Conservation (phyloP, 2,888 invertebrate species). For the Eudasyphora cyanicolor region DNA sequence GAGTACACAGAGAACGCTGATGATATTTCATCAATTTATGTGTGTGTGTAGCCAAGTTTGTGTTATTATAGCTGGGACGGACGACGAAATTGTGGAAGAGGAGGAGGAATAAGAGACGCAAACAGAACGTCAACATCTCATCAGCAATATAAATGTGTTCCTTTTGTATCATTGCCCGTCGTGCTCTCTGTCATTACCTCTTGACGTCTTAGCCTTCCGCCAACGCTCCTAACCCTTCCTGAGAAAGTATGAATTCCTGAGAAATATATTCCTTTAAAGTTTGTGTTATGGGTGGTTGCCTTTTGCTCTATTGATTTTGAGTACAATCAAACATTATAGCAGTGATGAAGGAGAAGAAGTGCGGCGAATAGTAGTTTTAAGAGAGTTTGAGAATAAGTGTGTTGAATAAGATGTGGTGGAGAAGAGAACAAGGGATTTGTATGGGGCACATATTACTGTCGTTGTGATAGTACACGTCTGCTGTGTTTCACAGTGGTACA, state of each 20-base stretch:
- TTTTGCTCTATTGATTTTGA: conserved; percentile 78
- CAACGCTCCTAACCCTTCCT: not conserved
- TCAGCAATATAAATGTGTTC: conserved; percentile 12
- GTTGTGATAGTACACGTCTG: not conserved
- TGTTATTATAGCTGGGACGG: not conserved
- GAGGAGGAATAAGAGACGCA: too few species aligned
- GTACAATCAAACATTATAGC: conserved; percentile 75
- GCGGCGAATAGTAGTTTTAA: not conserved
- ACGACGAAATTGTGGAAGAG: too few species aligned
- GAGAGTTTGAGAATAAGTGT: not conserved
- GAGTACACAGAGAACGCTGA: not conserved
- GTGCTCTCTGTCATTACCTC: not conserved
- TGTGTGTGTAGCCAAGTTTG: not conserved
- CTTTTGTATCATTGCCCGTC: not conserved
- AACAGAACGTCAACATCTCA: not conserved
- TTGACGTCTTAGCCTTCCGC: not conserved
- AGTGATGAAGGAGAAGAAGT: too few species aligned
- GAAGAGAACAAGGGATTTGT: not conserved
- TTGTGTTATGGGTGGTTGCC: conserved; percentile 12
- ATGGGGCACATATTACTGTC: conserved; percentile 14
- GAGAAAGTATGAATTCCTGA: too few species aligned
- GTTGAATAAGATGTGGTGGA: not conserved
- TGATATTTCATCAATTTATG: not conserved
- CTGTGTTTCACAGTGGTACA: too few species aligned
- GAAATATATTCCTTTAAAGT: not conserved